These are phyloP conservation scores for Bovichtus diacanthus DNA, from an alignment of 2,797 vertebrate species.

Conservation along the genomic window DNA sequence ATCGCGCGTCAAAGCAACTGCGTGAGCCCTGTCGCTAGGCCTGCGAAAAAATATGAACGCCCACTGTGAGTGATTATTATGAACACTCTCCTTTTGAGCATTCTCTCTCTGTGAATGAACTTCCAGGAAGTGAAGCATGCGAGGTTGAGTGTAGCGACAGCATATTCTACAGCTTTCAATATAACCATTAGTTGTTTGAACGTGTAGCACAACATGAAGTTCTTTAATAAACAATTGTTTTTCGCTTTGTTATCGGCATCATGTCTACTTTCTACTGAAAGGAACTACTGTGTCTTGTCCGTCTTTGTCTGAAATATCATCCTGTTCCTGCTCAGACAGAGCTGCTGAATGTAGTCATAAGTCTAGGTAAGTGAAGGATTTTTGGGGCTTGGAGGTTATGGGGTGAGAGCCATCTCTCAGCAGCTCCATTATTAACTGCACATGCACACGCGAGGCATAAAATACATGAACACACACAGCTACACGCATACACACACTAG, in stretches of 20 bases:
- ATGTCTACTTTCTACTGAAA: background rate
- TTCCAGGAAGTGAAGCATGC: background rate
- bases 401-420: conserved; percentile 80
- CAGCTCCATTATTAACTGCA: conserved; percentile 82
- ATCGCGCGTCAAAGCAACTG: background rate
- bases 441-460: conserved; percentile 29
- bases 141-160: background rate
- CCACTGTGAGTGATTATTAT: background rate
- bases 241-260: background rate
- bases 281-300: conserved; percentile 28
- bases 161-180: background rate
- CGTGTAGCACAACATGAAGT: background rate
- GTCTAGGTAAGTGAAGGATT: conserved; percentile 72
- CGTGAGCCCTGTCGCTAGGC: rapidly evolving
- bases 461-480: conserved; percentile 1
- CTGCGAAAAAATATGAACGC: background rate
- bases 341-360: conserved; percentile 65
- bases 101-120: background rate
- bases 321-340: conserved; percentile 48
- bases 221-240: background rate
- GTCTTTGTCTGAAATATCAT: conserved; percentile 47
- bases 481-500: background rate
- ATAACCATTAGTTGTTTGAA: background rate
- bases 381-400: conserved; percentile 69
- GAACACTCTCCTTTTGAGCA: background rate